phyloP scores from a whole-genome alignment of 2,888 invertebrate species.

The Plagodis dolabraria region DNA sequence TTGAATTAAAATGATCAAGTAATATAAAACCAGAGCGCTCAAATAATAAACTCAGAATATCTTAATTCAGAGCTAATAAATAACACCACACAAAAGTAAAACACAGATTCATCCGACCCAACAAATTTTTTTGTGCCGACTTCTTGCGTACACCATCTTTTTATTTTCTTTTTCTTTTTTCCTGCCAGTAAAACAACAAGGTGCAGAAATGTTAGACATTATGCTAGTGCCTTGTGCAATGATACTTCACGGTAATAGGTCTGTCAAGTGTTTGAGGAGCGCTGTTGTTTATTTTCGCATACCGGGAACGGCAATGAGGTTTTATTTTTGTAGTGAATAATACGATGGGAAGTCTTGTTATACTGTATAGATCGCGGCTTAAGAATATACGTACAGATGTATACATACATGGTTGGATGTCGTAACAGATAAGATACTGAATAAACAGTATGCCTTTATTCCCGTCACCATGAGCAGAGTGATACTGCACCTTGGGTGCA shows the following conservation, averaged over 20 bases:
- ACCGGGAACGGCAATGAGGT: constrained; percentile 10
- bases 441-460: too few species aligned
- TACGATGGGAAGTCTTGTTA: constrained; percentile 8
- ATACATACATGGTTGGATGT: too few species aligned
- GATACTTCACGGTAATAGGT: constrained; percentile 29
- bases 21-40: too few species aligned
- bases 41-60: too few species aligned
- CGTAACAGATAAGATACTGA: too few species aligned
- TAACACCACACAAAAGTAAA: neutral
- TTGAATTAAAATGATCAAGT: too few species aligned
- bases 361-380: neutral
- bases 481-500: too few species aligned
- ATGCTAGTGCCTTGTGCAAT: constrained; percentile 13
- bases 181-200: constrained; percentile 15
- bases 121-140: constrained; percentile 6
- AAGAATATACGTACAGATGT: too few species aligned
- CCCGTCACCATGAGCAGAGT: too few species aligned
- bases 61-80: too few species aligned
- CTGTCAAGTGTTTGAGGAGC: constrained; percentile 31
- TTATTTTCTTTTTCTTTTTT: constrained; percentile 1
- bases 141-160: constrained; percentile 4
- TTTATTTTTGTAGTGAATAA: constrained; percentile 13
- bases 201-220: constrained; percentile 21
- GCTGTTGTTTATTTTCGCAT: constrained; percentile 26
- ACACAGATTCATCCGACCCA: neutral